These are phyloP conservation scores for Aphrophora alni DNA, from an alignment of 2,888 invertebrate genomes.

Conservation along the genomic window DNA sequence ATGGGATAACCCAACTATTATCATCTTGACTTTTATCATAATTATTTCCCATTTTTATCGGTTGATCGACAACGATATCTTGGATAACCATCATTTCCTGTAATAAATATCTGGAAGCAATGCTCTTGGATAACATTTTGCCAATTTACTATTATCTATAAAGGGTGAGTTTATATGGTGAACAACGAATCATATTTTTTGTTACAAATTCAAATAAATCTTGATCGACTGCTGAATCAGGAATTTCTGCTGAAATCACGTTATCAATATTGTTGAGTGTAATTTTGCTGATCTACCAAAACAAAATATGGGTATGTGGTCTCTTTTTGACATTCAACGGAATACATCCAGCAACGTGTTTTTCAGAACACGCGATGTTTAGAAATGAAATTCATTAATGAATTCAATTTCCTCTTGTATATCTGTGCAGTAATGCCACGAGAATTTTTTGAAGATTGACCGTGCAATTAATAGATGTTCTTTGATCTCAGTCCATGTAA, in stretches of 20 bases:
- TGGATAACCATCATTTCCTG: conserved; percentile 51
- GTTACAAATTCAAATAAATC: conserved; percentile 6
- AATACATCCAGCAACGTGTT: conserved; percentile 46
- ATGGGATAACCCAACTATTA: conserved; percentile 48
- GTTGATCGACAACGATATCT: conserved; percentile 46
- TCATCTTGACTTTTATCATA: conserved; percentile 42
- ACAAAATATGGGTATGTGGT: conserved; percentile 19
- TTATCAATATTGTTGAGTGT: neutral
- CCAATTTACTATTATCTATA: neutral
- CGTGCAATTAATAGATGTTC: conserved; percentile 48
- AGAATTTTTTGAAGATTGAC: conserved; percentile 50
- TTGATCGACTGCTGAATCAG: neutral
- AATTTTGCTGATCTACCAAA: neutral
- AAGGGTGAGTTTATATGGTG: neutral
- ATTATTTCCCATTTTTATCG: conserved; percentile 44
- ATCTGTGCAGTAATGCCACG: conserved; percentile 43
- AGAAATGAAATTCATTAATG: conserved; percentile 35
- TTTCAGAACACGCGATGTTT: conserved; percentile 40
- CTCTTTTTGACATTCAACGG: neutral
- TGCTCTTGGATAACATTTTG: conserved; percentile 7
- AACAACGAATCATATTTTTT: neutral
- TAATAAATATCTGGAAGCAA: conserved; percentile 45
- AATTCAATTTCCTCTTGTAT: conserved; percentile 41
- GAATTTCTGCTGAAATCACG: neutral
- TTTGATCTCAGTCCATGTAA: conserved; percentile 51